Percentiles rank a stretch among this genome's conserved stretches.
Conservation (phyloP, 2,888 invertebrate genomes). For the Pollenia angustigena region DNA sequence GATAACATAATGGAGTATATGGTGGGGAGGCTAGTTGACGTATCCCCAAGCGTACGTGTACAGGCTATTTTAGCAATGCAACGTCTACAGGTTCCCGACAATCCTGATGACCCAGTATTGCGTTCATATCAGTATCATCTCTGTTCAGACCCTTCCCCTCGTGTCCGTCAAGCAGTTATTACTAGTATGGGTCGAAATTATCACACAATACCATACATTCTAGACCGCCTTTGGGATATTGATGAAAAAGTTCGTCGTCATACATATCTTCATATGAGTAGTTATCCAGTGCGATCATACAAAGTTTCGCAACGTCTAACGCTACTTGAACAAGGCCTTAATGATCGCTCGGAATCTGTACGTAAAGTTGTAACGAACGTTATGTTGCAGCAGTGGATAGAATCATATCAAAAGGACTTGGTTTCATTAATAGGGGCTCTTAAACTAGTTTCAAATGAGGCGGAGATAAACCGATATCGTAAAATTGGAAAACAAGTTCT, state of each 20-base stretch:
- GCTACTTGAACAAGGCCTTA: conserved; percentile 87
- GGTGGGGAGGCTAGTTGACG: conserved; percentile 89
- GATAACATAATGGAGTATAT: conserved; percentile 89
- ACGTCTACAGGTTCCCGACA: conserved; percentile 91
- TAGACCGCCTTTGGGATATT: conserved; percentile 90
- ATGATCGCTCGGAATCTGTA: conserved; percentile 86
- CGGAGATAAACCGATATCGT: conserved; percentile 87
- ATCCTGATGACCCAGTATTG: conserved; percentile 90
- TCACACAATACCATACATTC: conserved; percentile 88
- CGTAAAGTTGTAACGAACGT: conserved; percentile 84
- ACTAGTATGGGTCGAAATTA: conserved; percentile 90
- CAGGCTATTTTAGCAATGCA: conserved; percentile 92
- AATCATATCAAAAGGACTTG: conserved; percentile 89
- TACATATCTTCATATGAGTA: conserved; percentile 84
- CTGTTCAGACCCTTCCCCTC: conserved; percentile 90
- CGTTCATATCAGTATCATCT: conserved; percentile 89
- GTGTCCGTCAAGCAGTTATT: conserved; percentile 89
- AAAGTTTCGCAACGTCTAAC: conserved; percentile 87
- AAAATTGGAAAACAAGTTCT: conserved; percentile 86
- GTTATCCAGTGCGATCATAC: conserved; percentile 84
- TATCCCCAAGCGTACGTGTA: conserved; percentile 90
- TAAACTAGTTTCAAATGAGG: conserved; percentile 88
- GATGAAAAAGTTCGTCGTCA: conserved; percentile 89
- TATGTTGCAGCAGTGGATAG: conserved; percentile 91
- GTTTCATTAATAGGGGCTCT: conserved; percentile 90